Base-by-base conservation (phyloP, 2,113 vertebrate species). In the Pelecanus crispus region DNA sequence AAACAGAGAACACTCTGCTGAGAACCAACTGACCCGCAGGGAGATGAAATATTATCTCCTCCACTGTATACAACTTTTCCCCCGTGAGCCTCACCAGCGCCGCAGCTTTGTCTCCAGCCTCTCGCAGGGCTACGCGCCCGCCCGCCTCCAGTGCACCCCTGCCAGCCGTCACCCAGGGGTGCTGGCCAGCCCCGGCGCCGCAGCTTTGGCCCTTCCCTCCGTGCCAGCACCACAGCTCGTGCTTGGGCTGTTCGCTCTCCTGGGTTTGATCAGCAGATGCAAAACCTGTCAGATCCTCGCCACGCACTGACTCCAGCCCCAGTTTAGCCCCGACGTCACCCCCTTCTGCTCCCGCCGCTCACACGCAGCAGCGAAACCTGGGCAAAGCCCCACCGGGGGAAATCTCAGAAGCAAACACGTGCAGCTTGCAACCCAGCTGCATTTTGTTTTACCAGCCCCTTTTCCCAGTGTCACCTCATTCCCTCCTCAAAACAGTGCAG, bases 31-130 rank as follows among this genome's bases (percentile, higher is more conserved):
- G 97, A 96, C 97, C 97, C 62, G 36, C 56, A 21, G 94, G 95
- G 91, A 97, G 95, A 98, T 97, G 96, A 97, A 98, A 97, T 96
- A 98, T 96, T 96, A 92, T 88, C 91, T 92, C 88, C 91, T 89
- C 29, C 49, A 63, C n/a, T 89, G 85, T 93, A 88, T 72, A 86
- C 81, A 96, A 42, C 96, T 95, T 95, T 81, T 90, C 96, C 95
- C 80, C 94, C 4, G 0, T 85, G 82, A 96, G 92, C 53, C 94
- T 95, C 85, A 77, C 56, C 95, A 95, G 92, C 7, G 2, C 95
- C 40, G 36, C 21, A 25, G 49, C 73, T 89, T 63, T 72, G 74
- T 84, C 63, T 88, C 56, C 63, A 95, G 79, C 93, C 86, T 93
- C 95, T 84, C 10, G 6, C 34, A 47, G 97, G 96, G 50, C 11